Evolutionary conservation across 2,888 invertebrate species (phyloP).

Genomic region (Oeneis ivallda): DNA sequence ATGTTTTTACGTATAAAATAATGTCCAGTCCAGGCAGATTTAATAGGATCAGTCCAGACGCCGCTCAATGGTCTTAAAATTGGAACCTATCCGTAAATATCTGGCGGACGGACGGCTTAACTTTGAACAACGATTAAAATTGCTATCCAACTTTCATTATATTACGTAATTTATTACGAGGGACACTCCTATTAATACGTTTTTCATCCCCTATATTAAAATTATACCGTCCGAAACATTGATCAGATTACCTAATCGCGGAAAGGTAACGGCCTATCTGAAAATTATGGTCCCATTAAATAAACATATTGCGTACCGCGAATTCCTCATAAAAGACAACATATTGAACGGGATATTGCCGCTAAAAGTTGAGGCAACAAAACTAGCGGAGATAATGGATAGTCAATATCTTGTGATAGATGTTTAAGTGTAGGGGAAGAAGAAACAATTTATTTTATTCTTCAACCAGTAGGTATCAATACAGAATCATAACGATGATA

Average conservation of each 20-base stretch:
- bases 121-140: constrained; percentile 10
- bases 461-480: not conserved
- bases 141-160: constrained; percentile 11
- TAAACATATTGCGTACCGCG: constrained; percentile 65
- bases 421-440: not conserved
- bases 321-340: constrained; percentile 71
- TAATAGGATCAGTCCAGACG: not conserved
- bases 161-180: constrained; percentile 17
- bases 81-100: not conserved
- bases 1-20: not conserved
- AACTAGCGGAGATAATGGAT: not conserved
- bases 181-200: constrained; percentile 6
- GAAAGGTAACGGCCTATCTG: constrained; percentile 46
- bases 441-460: not conserved
- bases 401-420: not conserved
- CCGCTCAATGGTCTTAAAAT: constrained; percentile 9
- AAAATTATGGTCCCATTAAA: constrained; percentile 63
- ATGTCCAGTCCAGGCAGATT: not conserved
- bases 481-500: not conserved
- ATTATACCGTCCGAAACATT: constrained; percentile 25
- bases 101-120: not conserved
- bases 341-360: constrained; percentile 55
- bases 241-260: constrained; percentile 35
- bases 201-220: constrained; percentile 20
- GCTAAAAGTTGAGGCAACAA: constrained; percentile 3